Evolutionary conservation across 64 coral and sea anemone genomes (phyloP), one percentile per base, ranked within the genome.

Genomic region (Stylophora pistillata): DNA sequence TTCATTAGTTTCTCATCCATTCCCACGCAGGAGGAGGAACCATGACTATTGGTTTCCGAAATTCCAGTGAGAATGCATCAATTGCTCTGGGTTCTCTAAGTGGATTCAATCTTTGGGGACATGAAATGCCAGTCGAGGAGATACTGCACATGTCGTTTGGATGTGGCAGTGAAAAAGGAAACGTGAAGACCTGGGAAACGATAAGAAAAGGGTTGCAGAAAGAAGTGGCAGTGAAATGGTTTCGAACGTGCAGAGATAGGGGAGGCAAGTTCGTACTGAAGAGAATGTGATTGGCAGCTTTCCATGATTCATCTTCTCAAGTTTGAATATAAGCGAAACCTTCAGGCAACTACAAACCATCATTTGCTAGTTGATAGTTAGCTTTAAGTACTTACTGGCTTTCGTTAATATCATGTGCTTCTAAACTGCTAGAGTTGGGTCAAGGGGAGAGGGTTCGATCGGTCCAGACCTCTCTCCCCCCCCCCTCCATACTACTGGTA

Each of bases 121-220:
- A 60, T 14, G 56, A 21, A 54, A 75, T 74, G 15, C n/a, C 30
- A 31, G 54, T 74, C 53, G 71, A 78, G 25, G 86, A 88, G 20
- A 66, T 88, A 78, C 56, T 88, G 74, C 74, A 74, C 86, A 88
- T 88, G 86, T 88, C 86, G 52, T 61, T 66, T 64, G 86, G 86
- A 52, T 88, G 86, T 78, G 73, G 86, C 23, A 59, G 31, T 29
- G 28, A 76, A 41, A 23, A 16, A 7, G 74, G 86, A 21, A 56
- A 88, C 58, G 74, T 88, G 17, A 88, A 76, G 28, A 41, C 72
- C 9, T 88, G 86, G 86, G 56, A 78, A 54, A 78, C 56, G 41
- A 27, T 74, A 15, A 88, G 28, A 13, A 78, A 26, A 23, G 86
- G 86, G 23, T 18, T 73, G n/a, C 37, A 73, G 23, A 58, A 86